Percentiles rank a stretch among this genome's conserved stretches.
These are phyloP conservation scores for Apodemus agrarius DNA, from an alignment of 2,797 vertebrate genomes.

Conservation along the genomic window DNA sequence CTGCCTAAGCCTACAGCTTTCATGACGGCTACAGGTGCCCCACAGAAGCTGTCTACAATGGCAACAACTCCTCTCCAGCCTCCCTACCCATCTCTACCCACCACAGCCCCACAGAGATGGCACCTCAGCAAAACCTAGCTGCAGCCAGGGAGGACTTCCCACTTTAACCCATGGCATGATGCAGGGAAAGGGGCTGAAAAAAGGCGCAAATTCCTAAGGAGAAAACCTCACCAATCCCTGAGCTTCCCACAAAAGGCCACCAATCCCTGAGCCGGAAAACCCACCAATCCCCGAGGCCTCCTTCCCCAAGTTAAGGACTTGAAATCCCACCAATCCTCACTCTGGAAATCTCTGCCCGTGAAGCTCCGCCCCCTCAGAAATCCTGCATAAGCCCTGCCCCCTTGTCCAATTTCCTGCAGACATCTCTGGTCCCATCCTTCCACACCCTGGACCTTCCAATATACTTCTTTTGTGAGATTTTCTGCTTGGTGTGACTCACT, in stretches of 20 bases:
- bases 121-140: neutral
- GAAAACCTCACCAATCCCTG: no score
- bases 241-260: no score
- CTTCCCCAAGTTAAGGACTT: neutral
- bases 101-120: neutral
- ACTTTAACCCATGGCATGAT: neutral
- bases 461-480: neutral
- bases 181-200: no score
- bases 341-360: neutral
- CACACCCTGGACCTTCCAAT: no score
- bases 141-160: neutral
- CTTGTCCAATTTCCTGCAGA: neutral
- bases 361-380: neutral
- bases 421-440: neutral
- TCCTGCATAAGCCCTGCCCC: neutral
- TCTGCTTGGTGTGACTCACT: neutral
- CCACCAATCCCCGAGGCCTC: no score
- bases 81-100: neutral
- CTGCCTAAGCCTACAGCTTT: neutral
- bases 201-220: no score
- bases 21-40: neutral
- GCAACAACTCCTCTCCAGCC: neutral
- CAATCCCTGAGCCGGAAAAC: no score
- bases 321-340: neutral
- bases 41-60: neutral